Evolutionary conservation across 2,113 vertebrate species (phyloP).

Genomic region (Columba livia): DNA sequence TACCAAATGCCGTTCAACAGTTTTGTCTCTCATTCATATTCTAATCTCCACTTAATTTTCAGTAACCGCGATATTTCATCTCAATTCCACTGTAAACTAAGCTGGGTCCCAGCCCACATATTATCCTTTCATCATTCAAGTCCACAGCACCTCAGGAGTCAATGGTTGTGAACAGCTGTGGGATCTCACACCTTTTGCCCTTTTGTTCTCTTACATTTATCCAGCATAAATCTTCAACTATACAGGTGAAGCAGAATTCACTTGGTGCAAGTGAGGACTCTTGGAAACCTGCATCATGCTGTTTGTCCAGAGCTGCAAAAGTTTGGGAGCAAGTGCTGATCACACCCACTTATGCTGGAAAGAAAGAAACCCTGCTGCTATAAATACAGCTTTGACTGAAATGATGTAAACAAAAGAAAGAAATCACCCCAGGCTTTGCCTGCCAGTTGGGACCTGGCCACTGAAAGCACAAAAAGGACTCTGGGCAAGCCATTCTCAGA

Average conservation of each 20-base stretch:
- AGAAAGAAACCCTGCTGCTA: background rate
- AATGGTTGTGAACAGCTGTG: background rate
- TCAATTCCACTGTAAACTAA: background rate
- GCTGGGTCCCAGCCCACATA: background rate
- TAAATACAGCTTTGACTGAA: background rate
- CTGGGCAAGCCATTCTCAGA: background rate
- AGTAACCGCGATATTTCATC: background rate
- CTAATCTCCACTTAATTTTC: background rate
- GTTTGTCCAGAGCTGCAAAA: background rate
- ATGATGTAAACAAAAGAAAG: background rate
- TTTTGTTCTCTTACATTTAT: background rate
- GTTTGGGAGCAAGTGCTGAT: background rate
- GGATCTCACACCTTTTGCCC: background rate
- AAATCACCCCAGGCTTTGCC: background rate
- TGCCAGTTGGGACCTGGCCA: background rate
- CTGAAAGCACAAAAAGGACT: background rate
- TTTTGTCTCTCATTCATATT: background rate
- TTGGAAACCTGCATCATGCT: background rate
- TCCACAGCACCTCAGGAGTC: background rate
- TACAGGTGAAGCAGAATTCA: background rate
- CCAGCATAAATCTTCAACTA: background rate
- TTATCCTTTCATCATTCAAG: background rate
- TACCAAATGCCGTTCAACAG: background rate
- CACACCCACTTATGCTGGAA: background rate
- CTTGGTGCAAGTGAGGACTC: background rate